phyloP scores from a whole-genome alignment of 64 coral and sea anemone species.

The Catalaphyllia jardinei region DNA sequence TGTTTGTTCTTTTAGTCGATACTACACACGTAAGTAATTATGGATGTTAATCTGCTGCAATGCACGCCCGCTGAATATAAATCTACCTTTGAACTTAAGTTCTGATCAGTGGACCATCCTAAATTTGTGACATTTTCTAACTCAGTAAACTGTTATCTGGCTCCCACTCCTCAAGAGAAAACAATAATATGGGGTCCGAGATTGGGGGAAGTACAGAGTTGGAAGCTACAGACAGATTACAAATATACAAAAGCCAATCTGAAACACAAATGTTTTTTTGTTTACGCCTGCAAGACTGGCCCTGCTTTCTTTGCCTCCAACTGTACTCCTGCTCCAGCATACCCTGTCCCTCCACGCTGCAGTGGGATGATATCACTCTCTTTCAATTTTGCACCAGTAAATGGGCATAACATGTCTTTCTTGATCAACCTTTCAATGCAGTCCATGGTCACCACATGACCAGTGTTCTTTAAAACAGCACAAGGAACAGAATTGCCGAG shows the following conservation, averaged over 20 bases:
- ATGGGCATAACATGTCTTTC: conserved; percentile 98
- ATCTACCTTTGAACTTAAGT: too few species aligned
- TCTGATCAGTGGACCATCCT: too few species aligned
- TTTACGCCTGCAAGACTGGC: conserved; percentile 78
- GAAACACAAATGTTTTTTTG: background rate
- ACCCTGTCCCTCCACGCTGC: conserved; percentile 97
- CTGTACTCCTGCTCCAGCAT: conserved; percentile 86
- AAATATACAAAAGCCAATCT: background rate
- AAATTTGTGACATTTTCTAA: too few species aligned
- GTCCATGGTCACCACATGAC: conserved; percentile 97
- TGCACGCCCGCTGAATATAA: too few species aligned
- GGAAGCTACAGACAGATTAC: too few species aligned
- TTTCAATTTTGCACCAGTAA: conserved; percentile 83
- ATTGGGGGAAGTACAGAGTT: too few species aligned
- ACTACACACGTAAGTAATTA: too few species aligned
- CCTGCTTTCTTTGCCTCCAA: conserved; percentile 94
- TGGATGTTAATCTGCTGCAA: too few species aligned
- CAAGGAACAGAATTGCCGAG: conserved; percentile 96
- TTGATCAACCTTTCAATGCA: conserved; percentile 94
- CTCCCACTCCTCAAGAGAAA: too few species aligned
- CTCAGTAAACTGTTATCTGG: too few species aligned
- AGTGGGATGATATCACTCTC: conserved; percentile 94
- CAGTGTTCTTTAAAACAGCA: conserved; percentile 94
- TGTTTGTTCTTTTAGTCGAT: too few species aligned
- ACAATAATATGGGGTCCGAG: too few species aligned